These are phyloP conservation scores for Erythrolamprus reginae DNA, from an alignment of 2,113 vertebrate species.

Conservation along the genomic window DNA sequence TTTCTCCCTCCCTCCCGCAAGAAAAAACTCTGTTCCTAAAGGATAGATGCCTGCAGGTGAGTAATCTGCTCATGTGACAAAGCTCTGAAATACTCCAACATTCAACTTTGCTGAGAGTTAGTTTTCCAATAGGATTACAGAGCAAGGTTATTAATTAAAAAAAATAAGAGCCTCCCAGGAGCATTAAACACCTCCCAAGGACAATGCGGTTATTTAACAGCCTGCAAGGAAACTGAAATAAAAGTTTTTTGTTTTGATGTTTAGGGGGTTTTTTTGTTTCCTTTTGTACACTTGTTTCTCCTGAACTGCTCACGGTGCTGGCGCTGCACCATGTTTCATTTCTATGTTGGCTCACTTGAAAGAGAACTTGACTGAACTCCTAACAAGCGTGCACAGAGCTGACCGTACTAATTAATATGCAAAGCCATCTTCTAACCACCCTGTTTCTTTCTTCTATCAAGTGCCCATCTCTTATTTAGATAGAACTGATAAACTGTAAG, in stretches of 20 bases:
- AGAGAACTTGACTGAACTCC: not conserved
- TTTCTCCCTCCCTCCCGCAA: not conserved
- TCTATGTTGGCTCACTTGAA: not conserved
- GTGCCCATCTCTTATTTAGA: not conserved
- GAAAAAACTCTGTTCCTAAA: not conserved
- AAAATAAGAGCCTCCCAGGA: constrained; percentile 11
- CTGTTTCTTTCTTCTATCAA: not conserved
- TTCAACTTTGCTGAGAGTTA: not conserved
- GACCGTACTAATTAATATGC: not conserved
- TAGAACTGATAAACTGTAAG: not conserved
- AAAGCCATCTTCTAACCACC: not conserved
- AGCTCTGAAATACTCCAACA: not conserved
- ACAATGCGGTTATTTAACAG: constrained; percentile 11
- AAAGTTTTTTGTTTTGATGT: not conserved
- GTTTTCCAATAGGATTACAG: constrained; percentile 8
- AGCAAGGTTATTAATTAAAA: not conserved
- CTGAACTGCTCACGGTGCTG: not conserved
- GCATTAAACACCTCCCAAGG: not conserved
- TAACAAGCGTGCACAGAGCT: not conserved
- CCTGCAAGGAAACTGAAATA: not conserved
- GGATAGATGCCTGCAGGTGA: constrained; percentile 10
- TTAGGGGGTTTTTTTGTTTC: not conserved
- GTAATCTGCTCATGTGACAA: constrained; percentile 14
- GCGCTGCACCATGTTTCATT: not conserved
- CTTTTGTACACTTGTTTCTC: not conserved